phyloP scores from a whole-genome alignment of 2,888 invertebrate genomes.

The Alentia gelatinosa region DNA sequence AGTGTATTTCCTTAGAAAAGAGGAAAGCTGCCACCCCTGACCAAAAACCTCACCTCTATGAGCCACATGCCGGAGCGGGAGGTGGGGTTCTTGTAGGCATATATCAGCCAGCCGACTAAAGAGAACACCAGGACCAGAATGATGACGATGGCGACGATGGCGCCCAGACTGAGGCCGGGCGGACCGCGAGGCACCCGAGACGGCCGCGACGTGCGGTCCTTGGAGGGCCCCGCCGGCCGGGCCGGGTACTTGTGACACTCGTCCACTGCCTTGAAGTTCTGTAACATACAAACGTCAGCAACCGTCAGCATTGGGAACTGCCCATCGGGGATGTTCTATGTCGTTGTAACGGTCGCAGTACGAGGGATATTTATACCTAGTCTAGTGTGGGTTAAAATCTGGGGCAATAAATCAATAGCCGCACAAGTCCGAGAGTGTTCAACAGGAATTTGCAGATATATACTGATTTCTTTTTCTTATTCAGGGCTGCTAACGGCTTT shows the following conservation, averaged over 20 bases:
- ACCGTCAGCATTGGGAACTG: too few relatives aligned
- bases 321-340: too few relatives aligned
- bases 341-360: too few relatives aligned
- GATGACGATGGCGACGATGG: conserved; percentile 70
- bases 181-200: neutral
- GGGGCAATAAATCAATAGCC: too few relatives aligned
- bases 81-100: conserved; percentile 98
- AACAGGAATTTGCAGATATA: too few relatives aligned
- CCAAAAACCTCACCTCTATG: conserved; percentile 84
- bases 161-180: conserved; percentile 60
- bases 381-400: too few relatives aligned
- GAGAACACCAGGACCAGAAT: conserved; percentile 86
- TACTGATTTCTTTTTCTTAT: too few relatives aligned
- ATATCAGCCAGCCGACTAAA: conserved; percentile 89
- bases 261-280: conserved; percentile 28
- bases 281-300: neutral
- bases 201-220: neutral
- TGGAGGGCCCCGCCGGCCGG: neutral
- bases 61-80: conserved; percentile 96
- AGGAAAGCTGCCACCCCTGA: neutral
- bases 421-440: too few relatives aligned
- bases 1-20: too few relatives aligned
- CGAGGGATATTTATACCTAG: too few relatives aligned
- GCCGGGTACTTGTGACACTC: conserved; percentile 31
- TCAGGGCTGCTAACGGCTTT: too few relatives aligned